A percentile compares a stretch with the other conserved stretches of the same genome.
Evolutionary conservation across 2,888 invertebrate species (phyloP).

Genomic region (Idaea straminata): DNA sequence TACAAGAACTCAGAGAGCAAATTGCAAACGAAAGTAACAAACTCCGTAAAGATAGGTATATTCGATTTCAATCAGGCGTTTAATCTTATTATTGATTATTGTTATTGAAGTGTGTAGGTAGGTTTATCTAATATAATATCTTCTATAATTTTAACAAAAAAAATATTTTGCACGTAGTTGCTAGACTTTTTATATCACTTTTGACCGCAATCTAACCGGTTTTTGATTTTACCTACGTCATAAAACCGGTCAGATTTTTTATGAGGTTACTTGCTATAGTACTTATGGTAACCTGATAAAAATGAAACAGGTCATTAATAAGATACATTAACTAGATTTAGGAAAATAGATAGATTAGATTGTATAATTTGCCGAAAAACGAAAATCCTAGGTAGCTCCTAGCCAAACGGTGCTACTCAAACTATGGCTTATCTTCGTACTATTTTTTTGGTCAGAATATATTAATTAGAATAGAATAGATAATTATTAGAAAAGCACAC

Average conservation of each 20-base stretch:
- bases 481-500: too few relatives aligned
- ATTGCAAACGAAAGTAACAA: background rate
- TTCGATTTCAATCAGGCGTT: background rate
- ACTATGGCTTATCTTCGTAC: too few relatives aligned
- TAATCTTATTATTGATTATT: background rate
- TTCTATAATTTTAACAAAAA: background rate
- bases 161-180: background rate
- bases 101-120: background rate
- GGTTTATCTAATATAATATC: too few relatives aligned
- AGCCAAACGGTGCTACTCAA: too few relatives aligned
- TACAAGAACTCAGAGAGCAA: background rate
- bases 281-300: background rate
- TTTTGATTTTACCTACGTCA: background rate
- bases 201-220: background rate
- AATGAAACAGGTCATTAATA: background rate
- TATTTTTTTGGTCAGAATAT: too few relatives aligned
- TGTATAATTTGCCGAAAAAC: too few relatives aligned
- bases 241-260: too few relatives aligned
- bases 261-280: too few relatives aligned
- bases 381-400: too few relatives aligned
- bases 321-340: background rate
- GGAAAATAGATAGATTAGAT: too few relatives aligned
- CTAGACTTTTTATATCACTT: background rate
- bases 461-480: too few relatives aligned
- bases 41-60: background rate